Evolutionary conservation across 2,797 vertebrate species (phyloP).

Genomic region (Chaunax sp.): DNA sequence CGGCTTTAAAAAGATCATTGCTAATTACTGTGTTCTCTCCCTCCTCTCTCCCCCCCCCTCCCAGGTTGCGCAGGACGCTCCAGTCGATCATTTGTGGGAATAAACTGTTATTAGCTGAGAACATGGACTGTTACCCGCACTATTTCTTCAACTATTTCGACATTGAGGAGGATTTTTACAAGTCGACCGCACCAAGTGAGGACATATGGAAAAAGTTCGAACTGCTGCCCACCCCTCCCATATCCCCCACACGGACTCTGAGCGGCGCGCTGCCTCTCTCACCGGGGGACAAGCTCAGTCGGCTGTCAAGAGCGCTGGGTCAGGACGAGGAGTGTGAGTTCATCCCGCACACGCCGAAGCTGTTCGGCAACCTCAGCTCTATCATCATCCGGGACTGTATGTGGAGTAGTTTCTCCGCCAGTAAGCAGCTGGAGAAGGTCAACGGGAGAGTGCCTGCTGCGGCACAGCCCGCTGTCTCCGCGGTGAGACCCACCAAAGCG

Average conservation of each 20-base stretch:
- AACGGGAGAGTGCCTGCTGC: slow-evolving; percentile 79
- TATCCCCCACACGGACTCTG: slow-evolving; percentile 86
- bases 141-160: slow-evolving; percentile 92
- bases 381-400: slow-evolving; percentile 97
- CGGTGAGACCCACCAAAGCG: slow-evolving; percentile 61
- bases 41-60: background rate
- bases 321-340: slow-evolving; percentile 87
- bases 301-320: slow-evolving; percentile 79
- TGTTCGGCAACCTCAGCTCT: slow-evolving; percentile 91
- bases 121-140: slow-evolving; percentile 91
- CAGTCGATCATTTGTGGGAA: slow-evolving; percentile 54
- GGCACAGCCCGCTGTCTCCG: slow-evolving; percentile 58
- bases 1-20: slow-evolving; percentile 18
- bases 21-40: slow-evolving; percentile 47
- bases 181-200: slow-evolving; percentile 94
- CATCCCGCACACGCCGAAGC: slow-evolving; percentile 79
- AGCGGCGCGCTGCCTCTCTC: slow-evolving; percentile 70
- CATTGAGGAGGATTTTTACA: slow-evolving; percentile 92
- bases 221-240: slow-evolving; percentile 91
- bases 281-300: slow-evolving; percentile 81
- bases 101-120: slow-evolving; percentile 53
- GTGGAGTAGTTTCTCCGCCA: slow-evolving; percentile 96
- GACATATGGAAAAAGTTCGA: slow-evolving; percentile 99
- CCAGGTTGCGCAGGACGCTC: slow-evolving; percentile 48
- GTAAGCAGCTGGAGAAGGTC: slow-evolving; percentile 92